Evolutionary conservation across 2,113 vertebrate genomes (phyloP).

Genomic region (Hippocampus guttulatus): DNA sequence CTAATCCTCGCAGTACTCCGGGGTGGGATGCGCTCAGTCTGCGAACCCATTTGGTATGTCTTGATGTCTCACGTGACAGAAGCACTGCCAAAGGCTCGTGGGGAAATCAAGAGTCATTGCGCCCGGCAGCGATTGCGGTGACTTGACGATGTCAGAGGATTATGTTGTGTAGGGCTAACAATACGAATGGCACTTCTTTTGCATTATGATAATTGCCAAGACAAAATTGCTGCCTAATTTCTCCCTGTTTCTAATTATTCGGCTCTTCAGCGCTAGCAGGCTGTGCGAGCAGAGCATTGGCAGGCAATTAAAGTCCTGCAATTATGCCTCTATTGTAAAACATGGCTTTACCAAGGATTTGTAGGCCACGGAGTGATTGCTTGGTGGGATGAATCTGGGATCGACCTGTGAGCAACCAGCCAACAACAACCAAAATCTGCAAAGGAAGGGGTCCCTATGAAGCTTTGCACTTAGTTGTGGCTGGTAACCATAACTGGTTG

Average conservation of each 20-base stretch:
- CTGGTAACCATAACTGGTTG: not conserved
- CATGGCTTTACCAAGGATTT: constrained; percentile 72
- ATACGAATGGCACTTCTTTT: constrained; percentile 73
- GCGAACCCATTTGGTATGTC: constrained; percentile 29
- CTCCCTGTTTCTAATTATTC: constrained; percentile 76
- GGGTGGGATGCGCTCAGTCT: constrained; percentile 53
- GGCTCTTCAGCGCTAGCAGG: constrained; percentile 71
- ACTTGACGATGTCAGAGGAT: constrained; percentile 69
- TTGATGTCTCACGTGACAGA: constrained; percentile 63
- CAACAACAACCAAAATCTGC: not conserved
- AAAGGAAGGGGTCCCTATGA: not conserved
- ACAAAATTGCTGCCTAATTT: constrained; percentile 76
- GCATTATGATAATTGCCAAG: constrained; percentile 78
- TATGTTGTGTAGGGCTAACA: constrained; percentile 66
- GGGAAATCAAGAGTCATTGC: constrained; percentile 69
- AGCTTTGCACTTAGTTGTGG: not conserved
- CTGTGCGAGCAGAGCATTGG: constrained; percentile 69
- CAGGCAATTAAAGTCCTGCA: constrained; percentile 79
- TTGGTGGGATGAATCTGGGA: constrained; percentile 66
- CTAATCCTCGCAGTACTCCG: constrained; percentile 57
- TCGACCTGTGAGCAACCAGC: constrained; percentile 48
- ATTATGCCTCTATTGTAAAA: constrained; percentile 78
- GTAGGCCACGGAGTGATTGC: constrained; percentile 68
- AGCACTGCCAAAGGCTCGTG: constrained; percentile 60
- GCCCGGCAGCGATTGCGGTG: constrained; percentile 58